Evolutionary conservation across 2,113 vertebrate species (phyloP).

Genomic region (Urocolius indicus): DNA sequence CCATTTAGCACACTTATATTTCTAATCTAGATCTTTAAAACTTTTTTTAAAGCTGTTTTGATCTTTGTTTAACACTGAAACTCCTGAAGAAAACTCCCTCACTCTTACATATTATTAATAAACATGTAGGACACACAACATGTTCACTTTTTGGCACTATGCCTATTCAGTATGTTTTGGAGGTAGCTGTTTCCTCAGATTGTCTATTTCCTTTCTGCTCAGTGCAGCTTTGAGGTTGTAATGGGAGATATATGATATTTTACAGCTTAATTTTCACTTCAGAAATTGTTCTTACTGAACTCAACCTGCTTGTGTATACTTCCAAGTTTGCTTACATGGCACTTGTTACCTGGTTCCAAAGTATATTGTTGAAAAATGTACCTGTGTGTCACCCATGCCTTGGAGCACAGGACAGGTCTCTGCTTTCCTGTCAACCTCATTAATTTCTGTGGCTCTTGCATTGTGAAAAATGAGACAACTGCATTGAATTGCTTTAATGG

Average conservation of each 20-base stretch:
- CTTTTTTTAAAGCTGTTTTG: not conserved
- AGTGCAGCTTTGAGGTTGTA: conserved; percentile 2
- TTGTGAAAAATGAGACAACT: not conserved
- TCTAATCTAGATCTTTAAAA: not conserved
- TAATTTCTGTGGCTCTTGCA: not conserved
- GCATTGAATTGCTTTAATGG: not conserved
- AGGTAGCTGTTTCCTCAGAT: conserved; percentile 59
- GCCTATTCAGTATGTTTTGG: conserved; percentile 23
- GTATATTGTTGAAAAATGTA: not conserved
- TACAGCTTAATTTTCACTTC: not conserved
- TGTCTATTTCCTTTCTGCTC: conserved; percentile 40
- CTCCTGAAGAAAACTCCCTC: not conserved
- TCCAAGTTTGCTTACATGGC: not conserved
- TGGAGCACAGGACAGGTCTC: not conserved
- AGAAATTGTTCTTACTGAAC: not conserved
- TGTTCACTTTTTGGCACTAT: not conserved
- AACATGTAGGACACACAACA: not conserved
- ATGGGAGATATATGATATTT: not conserved
- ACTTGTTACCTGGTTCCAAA: not conserved
- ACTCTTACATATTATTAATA: not conserved
- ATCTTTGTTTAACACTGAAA: not conserved
- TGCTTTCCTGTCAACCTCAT: not conserved
- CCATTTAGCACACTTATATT: not conserved
- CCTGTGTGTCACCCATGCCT: not conserved
- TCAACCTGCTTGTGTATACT: not conserved